Base-by-base conservation (phyloP, 1,140 invertebrate species). In the Platorchestia sp. region DNA sequence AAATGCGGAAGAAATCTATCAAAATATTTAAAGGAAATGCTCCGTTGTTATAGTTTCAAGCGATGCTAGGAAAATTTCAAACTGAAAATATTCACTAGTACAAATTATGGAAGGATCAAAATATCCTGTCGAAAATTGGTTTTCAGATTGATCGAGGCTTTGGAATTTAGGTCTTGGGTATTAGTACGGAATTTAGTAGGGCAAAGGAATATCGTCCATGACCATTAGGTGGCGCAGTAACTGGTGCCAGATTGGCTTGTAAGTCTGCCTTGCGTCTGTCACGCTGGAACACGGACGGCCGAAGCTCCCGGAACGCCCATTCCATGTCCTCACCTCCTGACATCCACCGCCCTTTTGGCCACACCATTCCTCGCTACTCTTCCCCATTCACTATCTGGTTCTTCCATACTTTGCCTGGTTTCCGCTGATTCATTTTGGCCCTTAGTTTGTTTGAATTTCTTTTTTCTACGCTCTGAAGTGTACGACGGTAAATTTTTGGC, bases 181-280 rank as follows among this genome's bases (percentile, higher is more conserved):
- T 75, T 75, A 75, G 59, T 75, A 27, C 59, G 1, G 59, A 75
- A 75, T 75, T 75, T 75, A 75, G 10, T 89, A 89, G 87, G 87
- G 87, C 87, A 41, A 45, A 40, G 45, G 91, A 44, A 93, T n/a
- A 47, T 45, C 44, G 44, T 45, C 36, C 44, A 40, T 44, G 91
- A 44, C 44, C 43, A 47, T 93, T 93, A 44, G 45, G 22, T n/a
- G 91, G 91, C 36, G 43, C 91, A 93, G 91, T 93, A 44, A 45
- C 91, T 93, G 91, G 91, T 93, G 91, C 91, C 91, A 93, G 91
- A 93, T 93, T 93, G 91, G 91, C 91, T 93, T 93, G 91, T 93
- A 93, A 47, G 91, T 93, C 40, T 93, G 91, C 91, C 41, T 93
- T 10, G 91, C 91, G 91, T 93, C 91, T 45, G 91, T 93, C 91